A percentile compares a stretch with the other conserved stretches of the same genome.
These are phyloP conservation scores for Drosophila athabasca DNA, from an alignment of 1,140 invertebrate species.

Conservation along the genomic window DNA sequence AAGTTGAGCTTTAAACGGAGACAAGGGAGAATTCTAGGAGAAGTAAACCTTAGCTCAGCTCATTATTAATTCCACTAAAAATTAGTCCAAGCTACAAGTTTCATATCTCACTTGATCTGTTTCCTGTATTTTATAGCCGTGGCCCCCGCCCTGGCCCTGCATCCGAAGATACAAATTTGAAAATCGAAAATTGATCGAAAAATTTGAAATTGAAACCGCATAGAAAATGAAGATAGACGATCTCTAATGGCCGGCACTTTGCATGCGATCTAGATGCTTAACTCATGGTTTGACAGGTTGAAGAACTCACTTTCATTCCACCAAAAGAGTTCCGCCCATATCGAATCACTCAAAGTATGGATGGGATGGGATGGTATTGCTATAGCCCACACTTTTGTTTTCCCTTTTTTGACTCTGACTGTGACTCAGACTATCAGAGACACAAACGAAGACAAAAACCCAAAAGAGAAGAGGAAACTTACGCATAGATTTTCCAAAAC, in stretches of 20 bases:
- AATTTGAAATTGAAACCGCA: slow-evolving; percentile 43
- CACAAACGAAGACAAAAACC: slow-evolving; percentile 9
- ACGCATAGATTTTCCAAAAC: slow-evolving; percentile 61
- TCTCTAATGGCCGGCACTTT: slow-evolving; percentile 50
- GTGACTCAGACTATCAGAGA: slow-evolving; percentile 53
- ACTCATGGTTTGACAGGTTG: slow-evolving; percentile 64
- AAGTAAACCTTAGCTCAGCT: no score
- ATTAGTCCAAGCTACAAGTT: slow-evolving; percentile 5
- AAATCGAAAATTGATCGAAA: no score
- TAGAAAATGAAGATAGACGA: slow-evolving; percentile 40
- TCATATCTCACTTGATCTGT: slow-evolving; percentile 13
- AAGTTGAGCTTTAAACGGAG: neutral
- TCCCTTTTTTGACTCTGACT: slow-evolving; percentile 54
- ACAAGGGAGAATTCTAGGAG: neutral
- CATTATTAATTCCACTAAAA: no score
- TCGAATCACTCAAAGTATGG: slow-evolving; percentile 39
- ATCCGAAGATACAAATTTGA: slow-evolving; percentile 19
- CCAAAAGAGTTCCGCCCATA: slow-evolving; percentile 58
- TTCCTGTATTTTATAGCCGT: slow-evolving; percentile 8
- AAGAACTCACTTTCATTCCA: slow-evolving; percentile 66
- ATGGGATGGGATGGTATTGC: slow-evolving; percentile 1
- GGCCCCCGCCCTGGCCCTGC: slow-evolving; percentile 1
- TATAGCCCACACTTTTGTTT: slow-evolving; percentile 65
- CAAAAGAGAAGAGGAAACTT: slow-evolving; percentile 43
- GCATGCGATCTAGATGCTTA: slow-evolving; percentile 57